phyloP scores from a whole-genome alignment of 2,113 vertebrate species.

The Microtus montanus region DNA sequence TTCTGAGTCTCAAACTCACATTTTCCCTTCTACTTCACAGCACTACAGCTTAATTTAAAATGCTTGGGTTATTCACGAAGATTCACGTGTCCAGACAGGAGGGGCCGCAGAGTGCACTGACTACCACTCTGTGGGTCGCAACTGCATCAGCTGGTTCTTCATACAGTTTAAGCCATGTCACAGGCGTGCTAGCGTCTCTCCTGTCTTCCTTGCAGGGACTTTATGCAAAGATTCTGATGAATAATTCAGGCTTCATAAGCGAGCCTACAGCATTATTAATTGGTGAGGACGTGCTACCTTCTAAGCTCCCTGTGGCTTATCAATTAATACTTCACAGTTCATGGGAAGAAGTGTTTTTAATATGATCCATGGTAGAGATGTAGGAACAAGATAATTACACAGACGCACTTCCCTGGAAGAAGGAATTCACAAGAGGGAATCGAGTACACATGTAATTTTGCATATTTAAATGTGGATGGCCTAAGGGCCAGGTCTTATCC shows the following conservation, averaged over 20 bases:
- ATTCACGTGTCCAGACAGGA: neutral
- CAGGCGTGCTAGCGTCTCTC: neutral
- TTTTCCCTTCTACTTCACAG: neutral
- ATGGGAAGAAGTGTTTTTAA: constrained; percentile 48
- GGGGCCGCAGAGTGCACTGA: neutral
- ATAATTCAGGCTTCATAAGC: constrained; percentile 62
- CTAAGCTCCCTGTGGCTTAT: constrained; percentile 52
- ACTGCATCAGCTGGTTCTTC: neutral
- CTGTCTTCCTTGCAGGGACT: constrained; percentile 7
- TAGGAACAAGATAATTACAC: constrained; percentile 36
- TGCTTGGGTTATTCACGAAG: neutral
- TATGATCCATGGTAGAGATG: neutral
- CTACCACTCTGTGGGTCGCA: neutral
- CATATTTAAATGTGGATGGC: constrained; percentile 61
- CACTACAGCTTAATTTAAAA: neutral
- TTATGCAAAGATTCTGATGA: constrained; percentile 58
- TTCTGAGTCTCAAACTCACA: neutral
- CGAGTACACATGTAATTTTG: constrained; percentile 32
- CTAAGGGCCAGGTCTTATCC: constrained; percentile 55
- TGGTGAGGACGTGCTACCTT: constrained; percentile 30
- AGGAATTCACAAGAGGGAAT: constrained; percentile 26
- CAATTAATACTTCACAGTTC: constrained; percentile 44
- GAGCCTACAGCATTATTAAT: constrained; percentile 55
- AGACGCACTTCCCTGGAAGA: constrained; percentile 47
- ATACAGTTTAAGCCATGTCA: neutral